Evolutionary conservation across 1,140 invertebrate species (phyloP).

Genomic region (Dinothrombium tinctorium): DNA sequence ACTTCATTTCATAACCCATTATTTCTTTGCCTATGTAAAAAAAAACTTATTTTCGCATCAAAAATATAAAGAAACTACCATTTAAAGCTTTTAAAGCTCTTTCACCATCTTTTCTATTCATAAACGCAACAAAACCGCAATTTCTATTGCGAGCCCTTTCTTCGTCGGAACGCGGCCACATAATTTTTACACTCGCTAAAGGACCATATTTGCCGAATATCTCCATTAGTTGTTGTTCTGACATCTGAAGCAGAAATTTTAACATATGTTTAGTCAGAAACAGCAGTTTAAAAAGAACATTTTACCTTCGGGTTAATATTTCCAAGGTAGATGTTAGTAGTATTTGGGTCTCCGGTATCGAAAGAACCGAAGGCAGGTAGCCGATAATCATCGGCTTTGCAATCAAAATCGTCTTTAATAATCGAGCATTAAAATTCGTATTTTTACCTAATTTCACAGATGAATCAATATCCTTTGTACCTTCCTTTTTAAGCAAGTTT

Average conservation of each 20-base stretch:
- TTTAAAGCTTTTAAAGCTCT: slow-evolving; percentile 66
- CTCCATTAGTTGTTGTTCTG: slow-evolving; percentile 89
- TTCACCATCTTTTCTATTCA: slow-evolving; percentile 91
- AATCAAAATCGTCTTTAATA: neutral
- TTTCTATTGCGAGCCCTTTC: slow-evolving; percentile 79
- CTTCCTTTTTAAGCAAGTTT: slow-evolving; percentile 22
- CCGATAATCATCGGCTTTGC: slow-evolving; percentile 18
- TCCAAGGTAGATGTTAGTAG: slow-evolving; percentile 91
- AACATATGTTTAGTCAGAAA: slow-evolving; percentile 7
- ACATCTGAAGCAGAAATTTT: slow-evolving; percentile 36
- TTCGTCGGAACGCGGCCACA: slow-evolving; percentile 98
- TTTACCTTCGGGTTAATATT: slow-evolving; percentile 83
- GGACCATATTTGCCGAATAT: slow-evolving; percentile 92
- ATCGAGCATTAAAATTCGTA: neutral
- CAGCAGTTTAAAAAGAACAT: slow-evolving; percentile 5
- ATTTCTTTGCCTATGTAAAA: slow-evolving; percentile 44
- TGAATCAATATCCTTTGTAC: neutral
- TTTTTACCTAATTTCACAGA: slow-evolving; percentile 3
- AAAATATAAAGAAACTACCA: slow-evolving; percentile 27
- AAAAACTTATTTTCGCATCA: slow-evolving; percentile 1
- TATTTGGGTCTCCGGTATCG: slow-evolving; percentile 82
- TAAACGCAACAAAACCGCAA: slow-evolving; percentile 97
- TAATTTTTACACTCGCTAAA: slow-evolving; percentile 94
- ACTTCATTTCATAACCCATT: slow-evolving; percentile 50
- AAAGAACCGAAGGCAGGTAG: slow-evolving; percentile 36